Percentiles rank a stretch among this genome's conserved stretches.
Evolutionary conservation across 2,797 vertebrate genomes (phyloP).

Genomic region (Mionectes olivaceus): DNA sequence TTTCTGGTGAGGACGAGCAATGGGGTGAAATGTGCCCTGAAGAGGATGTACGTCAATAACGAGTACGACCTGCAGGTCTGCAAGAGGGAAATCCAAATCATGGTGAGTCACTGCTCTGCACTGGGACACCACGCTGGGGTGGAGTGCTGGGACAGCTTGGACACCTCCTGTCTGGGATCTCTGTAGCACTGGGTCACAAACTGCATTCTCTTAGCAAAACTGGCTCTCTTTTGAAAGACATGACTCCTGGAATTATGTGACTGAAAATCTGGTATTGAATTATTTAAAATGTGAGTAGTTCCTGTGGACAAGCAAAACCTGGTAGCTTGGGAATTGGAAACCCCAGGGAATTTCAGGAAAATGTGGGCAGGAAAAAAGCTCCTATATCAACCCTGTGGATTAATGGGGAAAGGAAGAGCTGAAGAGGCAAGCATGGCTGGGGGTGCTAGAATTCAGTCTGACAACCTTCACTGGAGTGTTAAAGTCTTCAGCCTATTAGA

Average conservation of each 20-base stretch:
- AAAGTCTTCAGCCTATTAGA: background rate
- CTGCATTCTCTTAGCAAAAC: background rate
- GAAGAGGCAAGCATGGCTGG: background rate
- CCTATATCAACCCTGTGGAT: background rate
- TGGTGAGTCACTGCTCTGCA: constrained; percentile 83
- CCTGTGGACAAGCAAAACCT: background rate
- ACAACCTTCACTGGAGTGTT: fast-evolving
- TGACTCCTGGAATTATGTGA: fast-evolving
- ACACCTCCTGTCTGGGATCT: background rate
- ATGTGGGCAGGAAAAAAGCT: background rate
- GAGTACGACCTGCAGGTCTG: constrained; percentile 96
- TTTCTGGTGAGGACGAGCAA: constrained; percentile 95
- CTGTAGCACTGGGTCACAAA: no score
- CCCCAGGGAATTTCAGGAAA: background rate
- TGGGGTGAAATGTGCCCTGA: constrained; percentile 93
- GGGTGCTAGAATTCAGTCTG: background rate
- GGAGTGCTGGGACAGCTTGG: background rate
- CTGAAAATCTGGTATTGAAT: background rate
- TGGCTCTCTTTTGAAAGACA: background rate
- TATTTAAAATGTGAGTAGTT: background rate
- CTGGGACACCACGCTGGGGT: background rate
- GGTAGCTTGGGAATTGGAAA: no score
- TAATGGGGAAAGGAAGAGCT: background rate
- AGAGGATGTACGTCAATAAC: constrained; percentile 99
- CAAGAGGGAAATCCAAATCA: constrained; percentile 98